These are phyloP conservation scores for Hyles lineata DNA, from an alignment of 2,888 invertebrate species.

Conservation along the genomic window DNA sequence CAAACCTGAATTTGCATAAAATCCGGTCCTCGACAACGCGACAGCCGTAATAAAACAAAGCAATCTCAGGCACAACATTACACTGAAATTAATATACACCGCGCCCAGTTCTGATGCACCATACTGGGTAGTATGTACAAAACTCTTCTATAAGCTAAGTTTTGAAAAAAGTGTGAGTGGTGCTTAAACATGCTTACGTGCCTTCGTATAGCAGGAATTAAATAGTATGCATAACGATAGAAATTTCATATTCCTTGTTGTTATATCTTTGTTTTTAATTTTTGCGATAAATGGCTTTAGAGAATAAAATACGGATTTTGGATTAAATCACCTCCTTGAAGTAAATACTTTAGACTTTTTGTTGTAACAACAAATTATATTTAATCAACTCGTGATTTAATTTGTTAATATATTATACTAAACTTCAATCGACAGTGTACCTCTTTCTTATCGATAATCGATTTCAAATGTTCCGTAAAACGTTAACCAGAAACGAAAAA, in stretches of 20 bases:
- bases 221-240: neutral
- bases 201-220: neutral
- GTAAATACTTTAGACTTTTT: too few species aligned
- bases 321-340: too few species aligned
- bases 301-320: neutral
- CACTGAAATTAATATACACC: constrained; percentile 20
- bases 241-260: neutral
- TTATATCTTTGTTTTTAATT: too few species aligned
- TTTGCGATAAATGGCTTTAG: neutral
- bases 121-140: neutral
- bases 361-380: too few species aligned
- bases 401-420: too few species aligned
- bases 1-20: constrained; percentile 23
- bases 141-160: neutral
- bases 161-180: neutral
- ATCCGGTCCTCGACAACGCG: constrained; percentile 2
- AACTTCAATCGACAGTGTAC: too few species aligned
- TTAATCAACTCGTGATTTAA: too few species aligned
- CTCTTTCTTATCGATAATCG: neutral
- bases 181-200: neutral
- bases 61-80: constrained; percentile 12
- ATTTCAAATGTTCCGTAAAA: neutral
- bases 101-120: neutral
- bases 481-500: neutral
- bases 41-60: constrained; percentile 14